Evolutionary conservation across 2,113 vertebrate species (phyloP).

Genomic region (Upupa epops): DNA sequence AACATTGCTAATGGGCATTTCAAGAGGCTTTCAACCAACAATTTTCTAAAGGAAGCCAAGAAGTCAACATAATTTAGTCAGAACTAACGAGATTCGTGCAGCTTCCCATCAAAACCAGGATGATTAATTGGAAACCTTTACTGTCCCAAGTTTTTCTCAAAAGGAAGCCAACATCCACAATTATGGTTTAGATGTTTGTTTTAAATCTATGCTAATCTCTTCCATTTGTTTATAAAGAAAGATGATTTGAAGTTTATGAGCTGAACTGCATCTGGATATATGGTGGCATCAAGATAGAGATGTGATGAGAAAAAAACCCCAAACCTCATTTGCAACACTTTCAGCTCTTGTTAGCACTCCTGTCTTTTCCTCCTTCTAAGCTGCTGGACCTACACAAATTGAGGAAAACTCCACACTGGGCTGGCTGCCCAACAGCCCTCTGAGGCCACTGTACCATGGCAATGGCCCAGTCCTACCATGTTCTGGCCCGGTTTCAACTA

Average conservation of each 20-base stretch:
- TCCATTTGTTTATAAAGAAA: not conserved
- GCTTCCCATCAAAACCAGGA: not conserved
- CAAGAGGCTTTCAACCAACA: not conserved
- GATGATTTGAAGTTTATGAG: not conserved
- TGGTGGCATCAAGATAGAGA: fast-evolving
- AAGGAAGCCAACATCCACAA: not conserved
- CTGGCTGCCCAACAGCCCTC: not conserved
- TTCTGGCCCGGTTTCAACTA: not conserved
- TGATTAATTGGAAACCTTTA: not conserved
- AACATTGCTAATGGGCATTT: not conserved
- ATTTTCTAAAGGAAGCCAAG: not conserved
- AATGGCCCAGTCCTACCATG: not conserved
- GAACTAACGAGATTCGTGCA: not conserved
- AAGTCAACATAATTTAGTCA: not conserved
- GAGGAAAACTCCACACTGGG: not conserved
- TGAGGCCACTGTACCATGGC: not conserved
- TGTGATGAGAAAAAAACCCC: not conserved
- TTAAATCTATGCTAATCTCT: not conserved
- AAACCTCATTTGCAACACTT: not conserved
- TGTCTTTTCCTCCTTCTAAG: not conserved
- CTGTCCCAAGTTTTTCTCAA: not conserved
- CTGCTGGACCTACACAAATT: not conserved
- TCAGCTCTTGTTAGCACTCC: not conserved
- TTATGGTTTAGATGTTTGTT: not conserved
- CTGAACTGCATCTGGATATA: not conserved